Evolutionary conservation across 2,797 vertebrate genomes (phyloP).

Genomic region (Pteronotus mesoamericanus): DNA sequence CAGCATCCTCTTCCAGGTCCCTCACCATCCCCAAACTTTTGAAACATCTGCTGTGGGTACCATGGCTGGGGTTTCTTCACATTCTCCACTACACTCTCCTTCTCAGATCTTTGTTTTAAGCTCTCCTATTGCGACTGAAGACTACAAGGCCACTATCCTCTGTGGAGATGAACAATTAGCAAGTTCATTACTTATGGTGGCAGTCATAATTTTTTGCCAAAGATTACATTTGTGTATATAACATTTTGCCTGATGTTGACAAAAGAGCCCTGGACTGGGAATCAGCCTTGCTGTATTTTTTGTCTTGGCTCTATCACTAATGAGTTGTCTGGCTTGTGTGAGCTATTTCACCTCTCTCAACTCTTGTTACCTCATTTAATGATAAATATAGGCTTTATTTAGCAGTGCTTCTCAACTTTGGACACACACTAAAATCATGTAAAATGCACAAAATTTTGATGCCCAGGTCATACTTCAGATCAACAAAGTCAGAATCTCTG

Average conservation of each 20-base stretch:
- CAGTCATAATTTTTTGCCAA: slow-evolving; percentile 25
- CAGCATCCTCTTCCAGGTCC: slow-evolving; percentile 17
- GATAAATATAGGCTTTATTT: background rate
- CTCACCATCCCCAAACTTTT: slow-evolving; percentile 24
- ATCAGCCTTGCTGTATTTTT: background rate
- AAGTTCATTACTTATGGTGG: background rate
- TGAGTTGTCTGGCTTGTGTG: background rate
- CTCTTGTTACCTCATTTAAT: background rate
- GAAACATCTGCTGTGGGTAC: slow-evolving; percentile 66
- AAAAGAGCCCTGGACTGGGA: background rate
- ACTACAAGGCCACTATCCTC: background rate
- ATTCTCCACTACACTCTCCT: background rate
- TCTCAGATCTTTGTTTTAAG: slow-evolving; percentile 9
- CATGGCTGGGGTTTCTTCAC: background rate
- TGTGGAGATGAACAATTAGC: background rate
- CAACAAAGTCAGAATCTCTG: background rate
- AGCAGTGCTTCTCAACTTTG: background rate
- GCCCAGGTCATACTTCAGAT: background rate
- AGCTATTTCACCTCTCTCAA: background rate
- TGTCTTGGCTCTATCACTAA: background rate
- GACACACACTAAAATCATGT: background rate
- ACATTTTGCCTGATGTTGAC: background rate
- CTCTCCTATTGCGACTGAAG: background rate
- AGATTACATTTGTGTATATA: slow-evolving; percentile 33
- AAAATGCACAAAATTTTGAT: background rate